These are phyloP conservation scores for Tipula vernalis DNA, from an alignment of 2,888 invertebrate species.

Conservation along the genomic window DNA sequence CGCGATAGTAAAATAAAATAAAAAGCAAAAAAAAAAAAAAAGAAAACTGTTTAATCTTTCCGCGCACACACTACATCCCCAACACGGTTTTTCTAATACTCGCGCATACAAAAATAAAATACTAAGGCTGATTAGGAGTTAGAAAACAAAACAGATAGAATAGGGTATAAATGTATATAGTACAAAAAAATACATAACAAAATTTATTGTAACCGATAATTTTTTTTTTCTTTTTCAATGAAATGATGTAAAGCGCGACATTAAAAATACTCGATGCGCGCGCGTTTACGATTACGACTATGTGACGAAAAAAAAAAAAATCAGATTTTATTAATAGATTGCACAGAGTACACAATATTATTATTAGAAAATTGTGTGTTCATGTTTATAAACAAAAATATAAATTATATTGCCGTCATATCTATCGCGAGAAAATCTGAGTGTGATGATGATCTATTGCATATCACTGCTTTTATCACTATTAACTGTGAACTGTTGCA, in stretches of 20 bases:
- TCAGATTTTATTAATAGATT: not conserved
- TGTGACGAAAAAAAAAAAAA: not conserved
- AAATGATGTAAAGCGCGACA: not conserved
- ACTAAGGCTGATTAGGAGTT: not conserved
- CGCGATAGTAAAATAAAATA: not conserved
- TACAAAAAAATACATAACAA: not conserved
- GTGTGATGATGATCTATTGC: not conserved
- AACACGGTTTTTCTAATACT: not conserved
- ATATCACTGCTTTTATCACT: not conserved
- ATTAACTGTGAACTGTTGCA: not conserved
- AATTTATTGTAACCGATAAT: not conserved
- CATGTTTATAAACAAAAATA: not conserved
- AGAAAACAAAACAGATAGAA: not conserved
- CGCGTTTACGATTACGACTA: not conserved
- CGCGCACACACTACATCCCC: not conserved
- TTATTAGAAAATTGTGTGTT: not conserved
- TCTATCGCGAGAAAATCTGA: not conserved
- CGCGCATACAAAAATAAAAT: not conserved
- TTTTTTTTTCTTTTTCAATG: not conserved
- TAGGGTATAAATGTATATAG: not conserved
- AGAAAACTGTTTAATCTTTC: not conserved
- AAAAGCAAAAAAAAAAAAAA: not conserved
- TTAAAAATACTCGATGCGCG: not conserved
- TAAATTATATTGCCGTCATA: not conserved
- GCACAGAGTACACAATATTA: not conserved